Conservation (phyloP, 2,797 vertebrate genomes). For the Carapus acus region DNA sequence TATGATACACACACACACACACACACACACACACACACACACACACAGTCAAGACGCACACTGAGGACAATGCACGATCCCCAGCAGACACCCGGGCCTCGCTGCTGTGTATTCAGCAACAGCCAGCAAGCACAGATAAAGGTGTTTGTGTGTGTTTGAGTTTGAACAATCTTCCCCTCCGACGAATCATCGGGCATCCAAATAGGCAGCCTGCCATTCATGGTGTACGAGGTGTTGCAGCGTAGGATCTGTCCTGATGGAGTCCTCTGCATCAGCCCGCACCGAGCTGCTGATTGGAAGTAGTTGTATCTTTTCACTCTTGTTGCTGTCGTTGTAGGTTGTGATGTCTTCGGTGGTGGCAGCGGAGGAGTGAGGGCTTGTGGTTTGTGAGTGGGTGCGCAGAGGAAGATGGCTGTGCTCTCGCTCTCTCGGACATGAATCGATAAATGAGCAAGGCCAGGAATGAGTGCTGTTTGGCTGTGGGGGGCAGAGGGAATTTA, state of each 20-base stretch:
- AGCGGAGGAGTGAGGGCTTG: slow-evolving; percentile 8
- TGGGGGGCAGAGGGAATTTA: no score
- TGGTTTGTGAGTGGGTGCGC: no score
- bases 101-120: slow-evolving; percentile 14
- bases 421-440: slow-evolving; percentile 27
- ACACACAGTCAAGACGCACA: no score
- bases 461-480: slow-evolving; percentile 5
- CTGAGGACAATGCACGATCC: slow-evolving; percentile 3
- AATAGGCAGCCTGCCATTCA: slow-evolving; percentile 8
- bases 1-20: no score
- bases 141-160: slow-evolving; percentile 36
- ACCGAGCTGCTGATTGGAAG: slow-evolving; percentile 26
- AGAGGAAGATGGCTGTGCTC: slow-evolving; percentile 7
- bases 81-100: no score
- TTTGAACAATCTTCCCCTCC: slow-evolving; percentile 15
- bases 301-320: slow-evolving; percentile 9
- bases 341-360: not conserved
- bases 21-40: no score
- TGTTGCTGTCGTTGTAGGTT: not conserved
- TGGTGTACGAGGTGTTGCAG: slow-evolving; percentile 4
- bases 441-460: slow-evolving; percentile 21
- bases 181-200: slow-evolving; percentile 20
- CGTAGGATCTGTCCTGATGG: slow-evolving; percentile 51
- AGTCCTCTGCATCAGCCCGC: slow-evolving; percentile 35
- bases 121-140: slow-evolving; percentile 34